Conservation (phyloP, 1,140 invertebrate species). For the Periplaneta americana region DNA sequence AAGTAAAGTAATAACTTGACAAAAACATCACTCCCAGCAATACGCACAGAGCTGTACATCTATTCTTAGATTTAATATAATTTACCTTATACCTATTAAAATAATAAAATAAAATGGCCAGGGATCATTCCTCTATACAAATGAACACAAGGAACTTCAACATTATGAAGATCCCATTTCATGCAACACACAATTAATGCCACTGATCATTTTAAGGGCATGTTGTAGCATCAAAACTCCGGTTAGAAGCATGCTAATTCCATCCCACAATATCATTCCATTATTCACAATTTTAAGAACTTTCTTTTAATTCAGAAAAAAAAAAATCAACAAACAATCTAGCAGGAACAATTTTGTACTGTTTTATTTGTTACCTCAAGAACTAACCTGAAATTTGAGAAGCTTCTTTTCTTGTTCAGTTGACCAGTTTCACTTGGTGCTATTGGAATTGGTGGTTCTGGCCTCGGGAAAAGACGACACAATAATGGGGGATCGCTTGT, state of each 20-base stretch:
- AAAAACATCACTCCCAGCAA: no score
- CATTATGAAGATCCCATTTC: background rate
- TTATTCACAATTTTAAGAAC: background rate
- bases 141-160: background rate
- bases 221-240: background rate
- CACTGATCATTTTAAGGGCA: background rate
- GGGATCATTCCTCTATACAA: background rate
- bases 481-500: constrained; percentile 71
- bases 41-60: no score
- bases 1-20: no score
- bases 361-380: constrained; percentile 16
- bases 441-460: constrained; percentile 50
- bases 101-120: background rate
- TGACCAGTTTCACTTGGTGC: constrained; percentile 32
- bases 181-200: background rate
- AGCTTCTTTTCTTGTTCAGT: constrained; percentile 41
- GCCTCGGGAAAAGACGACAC: constrained; percentile 75
- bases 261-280: background rate
- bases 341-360: constrained; percentile 18
- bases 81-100: no score
- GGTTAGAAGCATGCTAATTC: background rate
- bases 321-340: background rate
- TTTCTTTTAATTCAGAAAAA: background rate
- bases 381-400: constrained; percentile 32
- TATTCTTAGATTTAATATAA: no score